Evolutionary conservation across 2,797 vertebrate genomes (phyloP), one percentile per base, ranked within the genome.

Genomic region (Botia kubotai): DNA sequence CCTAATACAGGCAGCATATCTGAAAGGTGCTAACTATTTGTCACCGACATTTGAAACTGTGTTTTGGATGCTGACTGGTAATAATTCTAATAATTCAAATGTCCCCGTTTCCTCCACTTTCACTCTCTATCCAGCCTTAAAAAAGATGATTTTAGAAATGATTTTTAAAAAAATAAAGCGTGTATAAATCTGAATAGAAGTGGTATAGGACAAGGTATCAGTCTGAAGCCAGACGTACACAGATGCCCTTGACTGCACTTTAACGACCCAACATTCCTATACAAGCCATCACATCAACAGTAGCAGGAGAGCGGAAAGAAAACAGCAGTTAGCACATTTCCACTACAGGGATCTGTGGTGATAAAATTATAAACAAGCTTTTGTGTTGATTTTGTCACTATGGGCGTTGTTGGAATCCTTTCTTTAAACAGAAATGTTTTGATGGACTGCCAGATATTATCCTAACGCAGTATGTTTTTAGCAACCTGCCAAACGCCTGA

Each of bases 301-400:
- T 65, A 3, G 11, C 26, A 55, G 33, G 19, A 67, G 50, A 52
- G 50, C 0, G 29, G 43, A 36, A 11, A 57, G 67, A 29, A 68
- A 55, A 77, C 5, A 29, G 36, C 69, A 33, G 52, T n/a, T 21
- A 69, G 63, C 52, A 57, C 75, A 57, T 57, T 13, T 46, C 21
- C 21, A 43, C 50, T 77, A 21, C 52, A 77, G 33, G 52, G 67
- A 77, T 77, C 29, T 77, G 17, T 48, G n/a, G 23, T 6, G 1
- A 58, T 53, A 69, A 46, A 13, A 68, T 55, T 52, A 46, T 50
- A 50, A 50, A 48, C 17, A 57, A 11, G 19, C 5, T 23, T 66
- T 67, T 26, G 6, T 58, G 43, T 43, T 19, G 75, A 29, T 68
- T 58, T n/a, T 46, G 60, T 29, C 36, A 55, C 63, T 58, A 48